Evolutionary conservation across 2,113 vertebrate genomes (phyloP).

Genomic region (Grantiella picta): DNA sequence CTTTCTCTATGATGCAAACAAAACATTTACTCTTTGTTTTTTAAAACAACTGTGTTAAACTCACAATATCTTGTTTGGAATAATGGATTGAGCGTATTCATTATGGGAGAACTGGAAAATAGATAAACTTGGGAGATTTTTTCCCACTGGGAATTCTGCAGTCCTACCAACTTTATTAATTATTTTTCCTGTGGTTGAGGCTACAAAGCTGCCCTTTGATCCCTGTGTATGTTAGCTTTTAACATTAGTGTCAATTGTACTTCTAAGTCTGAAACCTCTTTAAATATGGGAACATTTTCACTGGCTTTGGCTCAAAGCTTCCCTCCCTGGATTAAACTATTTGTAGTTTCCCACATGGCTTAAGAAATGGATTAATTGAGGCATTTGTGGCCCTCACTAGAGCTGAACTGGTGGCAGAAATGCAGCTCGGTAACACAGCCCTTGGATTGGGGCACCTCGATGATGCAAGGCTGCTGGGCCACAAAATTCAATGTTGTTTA

Average conservation of each 20-base stretch:
- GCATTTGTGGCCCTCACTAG: background rate
- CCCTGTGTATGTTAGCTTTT: background rate
- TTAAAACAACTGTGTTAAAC: background rate
- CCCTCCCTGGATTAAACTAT: background rate
- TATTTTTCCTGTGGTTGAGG: background rate
- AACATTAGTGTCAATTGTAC: background rate
- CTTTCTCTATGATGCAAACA: background rate
- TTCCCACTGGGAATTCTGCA: background rate
- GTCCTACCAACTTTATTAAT: background rate
- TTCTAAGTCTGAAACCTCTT: background rate
- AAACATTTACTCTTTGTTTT: background rate
- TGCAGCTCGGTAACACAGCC: background rate
- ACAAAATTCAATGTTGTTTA: background rate
- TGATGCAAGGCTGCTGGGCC: background rate
- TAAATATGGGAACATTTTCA: background rate
- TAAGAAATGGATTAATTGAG: background rate
- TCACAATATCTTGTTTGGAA: background rate
- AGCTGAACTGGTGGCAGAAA: background rate
- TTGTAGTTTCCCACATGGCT: background rate
- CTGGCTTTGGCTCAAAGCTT: background rate
- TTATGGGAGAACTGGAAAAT: background rate
- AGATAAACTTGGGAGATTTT: background rate
- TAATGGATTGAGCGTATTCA: background rate
- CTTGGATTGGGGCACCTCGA: background rate
- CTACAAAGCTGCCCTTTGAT: background rate